phyloP scores from a whole-genome alignment of 2,797 vertebrate species.

The Leptatherina wallacei region DNA sequence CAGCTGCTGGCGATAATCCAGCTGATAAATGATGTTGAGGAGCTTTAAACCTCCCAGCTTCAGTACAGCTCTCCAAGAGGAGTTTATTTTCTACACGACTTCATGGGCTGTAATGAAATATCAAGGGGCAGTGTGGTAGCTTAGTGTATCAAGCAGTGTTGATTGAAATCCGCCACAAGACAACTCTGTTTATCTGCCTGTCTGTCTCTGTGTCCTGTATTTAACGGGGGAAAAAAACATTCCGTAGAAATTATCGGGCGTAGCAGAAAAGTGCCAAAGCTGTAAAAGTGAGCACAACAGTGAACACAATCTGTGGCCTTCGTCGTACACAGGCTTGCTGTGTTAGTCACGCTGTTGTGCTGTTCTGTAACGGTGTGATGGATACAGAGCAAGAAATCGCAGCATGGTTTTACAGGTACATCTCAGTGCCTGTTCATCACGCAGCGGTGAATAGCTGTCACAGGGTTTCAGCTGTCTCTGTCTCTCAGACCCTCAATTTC shows the following conservation, averaged over 20 bases:
- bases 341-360: conserved; percentile 15
- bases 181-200: conserved; percentile 4
- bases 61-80: conserved; percentile 47
- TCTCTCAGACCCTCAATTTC: conserved; percentile 58
- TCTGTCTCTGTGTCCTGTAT: conserved; percentile 7
- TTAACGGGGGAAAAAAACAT: conserved; percentile 12
- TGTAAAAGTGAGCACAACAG: conserved; percentile 11
- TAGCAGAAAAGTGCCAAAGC: conserved; percentile 3
- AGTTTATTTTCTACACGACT: conserved; percentile 71
- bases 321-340: conserved; percentile 11
- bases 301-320: conserved; percentile 26
- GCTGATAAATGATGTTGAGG: conserved; percentile 74
- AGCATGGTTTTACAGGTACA: conserved; percentile 48
- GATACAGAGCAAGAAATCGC: conserved; percentile 39
- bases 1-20: conserved; percentile 77
- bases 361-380: conserved; percentile 28
- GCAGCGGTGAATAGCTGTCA: conserved; percentile 47
- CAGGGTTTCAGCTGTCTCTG: conserved; percentile 46
- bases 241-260: not conserved
- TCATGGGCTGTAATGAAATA: conserved; percentile 68
- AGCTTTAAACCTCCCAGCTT: conserved; percentile 62
- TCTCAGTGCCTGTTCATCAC: conserved; percentile 45
- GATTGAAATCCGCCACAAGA: conserved; percentile 44
- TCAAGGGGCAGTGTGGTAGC: conserved; percentile 49
- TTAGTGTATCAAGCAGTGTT: conserved; percentile 33